phyloP scores from a whole-genome alignment of 2,113 vertebrate species.

The Protobothrops flavoviridis region DNA sequence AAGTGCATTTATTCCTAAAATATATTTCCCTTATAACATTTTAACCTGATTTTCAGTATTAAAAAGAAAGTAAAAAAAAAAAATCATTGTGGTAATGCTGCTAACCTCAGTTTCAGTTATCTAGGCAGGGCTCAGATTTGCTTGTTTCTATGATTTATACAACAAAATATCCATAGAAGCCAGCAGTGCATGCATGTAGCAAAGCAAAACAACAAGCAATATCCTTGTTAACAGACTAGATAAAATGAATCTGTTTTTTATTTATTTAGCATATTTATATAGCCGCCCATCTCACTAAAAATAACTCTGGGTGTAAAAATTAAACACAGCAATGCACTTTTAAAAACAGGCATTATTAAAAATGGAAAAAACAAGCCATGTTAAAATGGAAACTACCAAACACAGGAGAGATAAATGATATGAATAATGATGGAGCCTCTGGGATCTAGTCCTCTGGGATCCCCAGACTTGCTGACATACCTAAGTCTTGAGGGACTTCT shows the following conservation, averaged over 20 bases:
- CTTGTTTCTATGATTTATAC: constrained; percentile 20
- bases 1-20: neutral
- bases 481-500: neutral
- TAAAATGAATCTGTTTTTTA: neutral
- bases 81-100: neutral
- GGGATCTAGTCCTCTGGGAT: neutral
- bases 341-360: neutral
- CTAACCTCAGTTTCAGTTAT: neutral
- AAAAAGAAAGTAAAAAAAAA: neutral
- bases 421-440: neutral
- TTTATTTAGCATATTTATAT: neutral
- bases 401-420: neutral
- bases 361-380: neutral
- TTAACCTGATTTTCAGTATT: neutral
- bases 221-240: neutral
- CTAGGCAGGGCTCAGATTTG: neutral
- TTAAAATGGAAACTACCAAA: neutral
- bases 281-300: neutral
- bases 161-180: constrained; percentile 30
- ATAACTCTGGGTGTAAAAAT: neutral
- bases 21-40: neutral
- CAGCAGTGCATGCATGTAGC: neutral
- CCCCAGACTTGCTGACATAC: neutral
- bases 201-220: neutral
- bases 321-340: neutral